Evolutionary conservation across 2,888 invertebrate genomes (phyloP).

Genomic region (Himalopsyche kuldschensis): DNA sequence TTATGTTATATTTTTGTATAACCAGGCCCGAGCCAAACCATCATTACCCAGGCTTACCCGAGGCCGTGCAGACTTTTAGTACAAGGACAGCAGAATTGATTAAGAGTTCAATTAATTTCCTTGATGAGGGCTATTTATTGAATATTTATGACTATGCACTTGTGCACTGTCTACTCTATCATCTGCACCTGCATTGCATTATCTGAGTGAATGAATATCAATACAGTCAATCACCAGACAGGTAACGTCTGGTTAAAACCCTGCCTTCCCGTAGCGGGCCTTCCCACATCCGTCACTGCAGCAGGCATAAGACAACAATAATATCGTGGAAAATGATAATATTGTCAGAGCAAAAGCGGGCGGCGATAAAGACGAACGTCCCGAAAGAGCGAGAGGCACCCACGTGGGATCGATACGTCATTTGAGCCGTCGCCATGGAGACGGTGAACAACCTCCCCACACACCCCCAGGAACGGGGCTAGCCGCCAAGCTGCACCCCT

Average conservation of each 20-base stretch:
- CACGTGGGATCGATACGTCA: slow-evolving; percentile 40
- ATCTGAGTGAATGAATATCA: neutral
- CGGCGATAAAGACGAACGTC: slow-evolving; percentile 34
- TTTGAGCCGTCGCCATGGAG: slow-evolving; percentile 59
- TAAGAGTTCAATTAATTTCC: too few species aligned
- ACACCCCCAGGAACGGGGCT: slow-evolving; percentile 8
- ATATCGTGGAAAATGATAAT: slow-evolving; percentile 11
- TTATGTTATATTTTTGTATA: too few species aligned
- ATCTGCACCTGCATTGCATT: neutral
- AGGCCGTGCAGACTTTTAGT: too few species aligned
- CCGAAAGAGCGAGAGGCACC: slow-evolving; percentile 30
- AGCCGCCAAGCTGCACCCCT: neutral
- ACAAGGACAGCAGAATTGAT: too few species aligned
- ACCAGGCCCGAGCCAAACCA: too few species aligned
- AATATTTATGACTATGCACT: too few species aligned
- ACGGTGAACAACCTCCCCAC: slow-evolving; percentile 48
- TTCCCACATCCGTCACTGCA: neutral
- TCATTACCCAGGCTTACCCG: too few species aligned
- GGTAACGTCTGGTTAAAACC: neutral
- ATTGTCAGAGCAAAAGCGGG: slow-evolving; percentile 26
- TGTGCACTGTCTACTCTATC: too few species aligned
- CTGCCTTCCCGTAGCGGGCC: neutral
- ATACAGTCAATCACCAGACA: neutral
- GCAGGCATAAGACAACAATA: neutral
- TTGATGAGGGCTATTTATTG: too few species aligned